Percentiles rank a stretch among this genome's conserved stretches.
Conservation (phyloP, 1,140 invertebrate species). For the Pseudoatta argentina region DNA sequence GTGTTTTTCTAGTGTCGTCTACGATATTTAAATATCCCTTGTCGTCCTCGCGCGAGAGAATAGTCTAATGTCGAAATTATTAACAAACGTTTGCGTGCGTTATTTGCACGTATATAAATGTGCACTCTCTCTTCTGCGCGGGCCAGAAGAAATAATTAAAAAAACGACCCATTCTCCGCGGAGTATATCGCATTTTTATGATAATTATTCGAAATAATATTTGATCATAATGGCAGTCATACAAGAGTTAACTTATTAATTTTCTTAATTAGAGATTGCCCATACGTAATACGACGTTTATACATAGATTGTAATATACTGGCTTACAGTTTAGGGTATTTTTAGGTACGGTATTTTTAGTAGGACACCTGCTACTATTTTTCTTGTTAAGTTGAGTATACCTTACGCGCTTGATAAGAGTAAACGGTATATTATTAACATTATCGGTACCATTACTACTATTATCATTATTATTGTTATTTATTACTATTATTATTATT, state of each 20-base stretch:
- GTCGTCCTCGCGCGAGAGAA: neutral
- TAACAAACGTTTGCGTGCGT: neutral
- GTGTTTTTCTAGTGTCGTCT: conserved; percentile 2
- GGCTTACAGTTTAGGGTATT: conserved; percentile 69
- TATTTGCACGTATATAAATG: conserved; percentile 10
- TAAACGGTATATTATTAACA: conserved; percentile 67
- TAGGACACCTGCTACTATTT: conserved; percentile 74
- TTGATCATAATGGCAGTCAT: conserved; percentile 74
- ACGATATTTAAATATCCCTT: conserved; percentile 25
- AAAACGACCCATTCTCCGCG: neutral
- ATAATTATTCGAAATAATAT: conserved; percentile 63
- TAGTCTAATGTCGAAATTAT: conserved; percentile 20
- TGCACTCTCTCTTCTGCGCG: neutral
- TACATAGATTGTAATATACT: conserved; percentile 69
- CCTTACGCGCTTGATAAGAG: conserved; percentile 67
- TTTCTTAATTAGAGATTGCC: conserved; percentile 65
- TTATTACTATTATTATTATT: conserved; percentile 45
- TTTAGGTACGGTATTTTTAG: conserved; percentile 75
- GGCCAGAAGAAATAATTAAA: conserved; percentile 37
- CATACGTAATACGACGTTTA: conserved; percentile 74
- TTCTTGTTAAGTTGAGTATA: conserved; percentile 70
- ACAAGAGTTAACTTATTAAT: conserved; percentile 69
- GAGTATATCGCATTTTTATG: conserved; percentile 15
- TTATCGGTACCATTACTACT: conserved; percentile 61
- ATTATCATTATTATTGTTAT: conserved; percentile 73